Base-by-base conservation (phyloP, 1,140 invertebrate genomes). In the Cydia fagiglandana region DNA sequence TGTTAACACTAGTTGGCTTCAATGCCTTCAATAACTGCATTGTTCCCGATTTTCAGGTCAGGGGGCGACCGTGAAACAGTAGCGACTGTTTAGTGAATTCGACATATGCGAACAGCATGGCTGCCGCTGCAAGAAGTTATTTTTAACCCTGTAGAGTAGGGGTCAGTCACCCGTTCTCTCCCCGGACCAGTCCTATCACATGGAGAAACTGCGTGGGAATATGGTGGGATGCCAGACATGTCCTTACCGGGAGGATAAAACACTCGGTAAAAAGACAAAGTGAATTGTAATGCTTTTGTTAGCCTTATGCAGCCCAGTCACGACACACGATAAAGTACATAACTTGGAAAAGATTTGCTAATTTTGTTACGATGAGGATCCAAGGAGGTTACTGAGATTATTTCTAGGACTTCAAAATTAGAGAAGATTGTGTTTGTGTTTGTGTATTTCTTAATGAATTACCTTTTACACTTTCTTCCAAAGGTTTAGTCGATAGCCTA, bases 81-180 rank as follows among this genome's bases (percentile, higher is more conserved):
- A 89, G 89, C 88, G 88, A 83, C 88, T 92, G 88, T 91, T 92
- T 91, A 91, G 87, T 91, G 85, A 90, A 91, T 91, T 91, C 91
- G 91, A 91, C 91, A 91, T 88, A 93, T 93, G 91, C 84, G 86
- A 91, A 83, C 91, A 88, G 89, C 90, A 91, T 90, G 89, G 82
- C 86, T 88, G 89, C 83, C 86, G 84, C 82, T 85, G 84, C 85
- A 86, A 82, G 80, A 83, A 83, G 88, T 93, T 93, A 93, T 93
- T 93, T 93, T 93, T 91, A 93, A 91, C 90, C 91, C 87, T 86
- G 86, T 85, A 89, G 81, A 84, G 86, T 84, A 83, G 85, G 88
- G 91, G 89, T 91, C 89, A 91, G 78, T 91, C 86, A 91, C 91
- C 91, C 88, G 89, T 82, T 83, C 81, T 89, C 84, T 86, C 88